Evolutionary conservation across 2,113 vertebrate species (phyloP).

Genomic region (Thermophis baileyi): DNA sequence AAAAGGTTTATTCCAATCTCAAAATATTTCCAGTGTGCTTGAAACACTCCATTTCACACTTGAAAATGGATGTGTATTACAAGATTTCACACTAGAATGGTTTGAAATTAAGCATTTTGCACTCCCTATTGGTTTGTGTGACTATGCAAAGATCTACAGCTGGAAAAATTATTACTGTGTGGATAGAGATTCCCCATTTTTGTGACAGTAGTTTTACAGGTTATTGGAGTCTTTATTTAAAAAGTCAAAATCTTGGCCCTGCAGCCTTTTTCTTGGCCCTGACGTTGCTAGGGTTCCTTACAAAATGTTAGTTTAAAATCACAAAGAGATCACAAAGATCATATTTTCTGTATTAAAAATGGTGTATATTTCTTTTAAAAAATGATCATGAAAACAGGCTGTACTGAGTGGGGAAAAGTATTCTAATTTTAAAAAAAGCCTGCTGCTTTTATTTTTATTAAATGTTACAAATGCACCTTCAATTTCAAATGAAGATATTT

Average conservation of each 20-base stretch:
- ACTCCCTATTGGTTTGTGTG: neutral
- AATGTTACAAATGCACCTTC: neutral
- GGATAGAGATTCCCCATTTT: slow-evolving; percentile 7
- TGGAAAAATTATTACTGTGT: neutral
- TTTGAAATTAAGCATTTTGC: neutral
- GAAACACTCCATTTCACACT: neutral
- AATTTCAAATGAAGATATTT: neutral
- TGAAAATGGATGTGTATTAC: neutral
- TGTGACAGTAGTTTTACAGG: neutral
- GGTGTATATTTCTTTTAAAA: neutral
- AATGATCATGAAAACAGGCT: slow-evolving; percentile 9
- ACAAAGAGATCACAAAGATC: slow-evolving; percentile 27
- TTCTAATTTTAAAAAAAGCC: neutral
- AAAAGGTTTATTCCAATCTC: neutral
- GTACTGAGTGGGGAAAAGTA: neutral
- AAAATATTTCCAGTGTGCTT: neutral
- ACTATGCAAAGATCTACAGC: neutral
- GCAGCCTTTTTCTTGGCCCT: neutral
- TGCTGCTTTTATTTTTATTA: slow-evolving; percentile 15
- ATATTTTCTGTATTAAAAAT: neutral
- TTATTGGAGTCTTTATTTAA: slow-evolving; percentile 8
- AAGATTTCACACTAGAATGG: neutral
- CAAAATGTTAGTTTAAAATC: slow-evolving; percentile 15
- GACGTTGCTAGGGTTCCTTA: rapidly evolving
- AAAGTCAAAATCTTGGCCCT: neutral